phyloP scores from a whole-genome alignment of 2,113 vertebrate genomes.

The Etia nguti region DNA sequence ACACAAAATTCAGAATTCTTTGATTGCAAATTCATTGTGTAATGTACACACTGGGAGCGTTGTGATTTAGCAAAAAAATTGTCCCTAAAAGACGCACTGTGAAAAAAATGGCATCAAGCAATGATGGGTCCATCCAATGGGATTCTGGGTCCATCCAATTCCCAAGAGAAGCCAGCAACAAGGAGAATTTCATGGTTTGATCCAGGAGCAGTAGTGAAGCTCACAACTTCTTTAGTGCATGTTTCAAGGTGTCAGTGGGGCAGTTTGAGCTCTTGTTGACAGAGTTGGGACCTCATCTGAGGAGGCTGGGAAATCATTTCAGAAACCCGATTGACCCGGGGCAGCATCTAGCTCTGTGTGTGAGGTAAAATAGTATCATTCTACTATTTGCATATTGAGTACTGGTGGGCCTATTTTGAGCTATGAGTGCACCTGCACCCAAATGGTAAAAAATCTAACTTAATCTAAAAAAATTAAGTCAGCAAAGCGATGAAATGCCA shows the following conservation, averaged over 20 bases:
- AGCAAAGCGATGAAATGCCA: not conserved
- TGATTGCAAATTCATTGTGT: no score
- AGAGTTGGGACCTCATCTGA: not conserved
- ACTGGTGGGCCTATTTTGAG: not conserved
- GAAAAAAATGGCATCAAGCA: no score
- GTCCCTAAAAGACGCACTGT: no score
- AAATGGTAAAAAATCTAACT: not conserved
- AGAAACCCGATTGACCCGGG: not conserved
- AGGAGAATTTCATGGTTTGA: not conserved
- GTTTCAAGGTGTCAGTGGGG: not conserved
- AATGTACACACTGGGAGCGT: no score
- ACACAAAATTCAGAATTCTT: no score
- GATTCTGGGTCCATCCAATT: no score
- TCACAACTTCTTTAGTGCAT: not conserved
- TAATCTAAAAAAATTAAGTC: not conserved
- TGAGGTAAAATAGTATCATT: not conserved
- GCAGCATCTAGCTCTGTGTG: not conserved
- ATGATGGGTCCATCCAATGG: no score
- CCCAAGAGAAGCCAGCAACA: not conserved
- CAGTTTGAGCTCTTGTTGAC: not conserved
- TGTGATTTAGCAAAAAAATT: no score
- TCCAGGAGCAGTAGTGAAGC: not conserved
- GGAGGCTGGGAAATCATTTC: not conserved
- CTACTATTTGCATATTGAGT: not conserved
- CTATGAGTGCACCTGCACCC: accelerated